These are phyloP conservation scores for Gambusia holbrooki DNA, from an alignment of 2,113 vertebrate species.

Conservation along the genomic window DNA sequence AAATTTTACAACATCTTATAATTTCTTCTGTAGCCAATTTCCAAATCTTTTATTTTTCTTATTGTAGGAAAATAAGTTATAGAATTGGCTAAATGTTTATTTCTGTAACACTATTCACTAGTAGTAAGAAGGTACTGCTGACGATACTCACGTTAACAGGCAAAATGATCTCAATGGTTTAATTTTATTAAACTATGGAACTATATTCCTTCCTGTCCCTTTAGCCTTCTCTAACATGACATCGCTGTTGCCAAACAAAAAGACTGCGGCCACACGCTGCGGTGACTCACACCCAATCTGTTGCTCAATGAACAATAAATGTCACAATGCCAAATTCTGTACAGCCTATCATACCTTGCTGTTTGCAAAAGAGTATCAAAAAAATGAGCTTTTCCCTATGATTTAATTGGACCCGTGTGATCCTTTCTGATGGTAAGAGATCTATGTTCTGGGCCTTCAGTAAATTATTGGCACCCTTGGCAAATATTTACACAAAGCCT, in stretches of 20 bases:
- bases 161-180: neutral
- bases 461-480: too few species aligned
- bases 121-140: too few species aligned
- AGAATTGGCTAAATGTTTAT: too few species aligned
- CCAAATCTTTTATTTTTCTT: too few species aligned
- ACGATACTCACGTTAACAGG: neutral
- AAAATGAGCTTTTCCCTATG: neutral
- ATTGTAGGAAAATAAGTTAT: too few species aligned
- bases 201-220: neutral
- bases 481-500: too few species aligned
- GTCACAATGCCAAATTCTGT: neutral
- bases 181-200: neutral
- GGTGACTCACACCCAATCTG: neutral
- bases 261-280: neutral
- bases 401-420: neutral
- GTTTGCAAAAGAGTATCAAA: neutral
- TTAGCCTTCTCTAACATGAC: neutral
- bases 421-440: neutral
- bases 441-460: too few species aligned
- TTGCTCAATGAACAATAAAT: neutral
- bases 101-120: too few species aligned
- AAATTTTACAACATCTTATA: too few species aligned
- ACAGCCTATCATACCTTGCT: neutral
- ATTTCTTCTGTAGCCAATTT: too few species aligned
- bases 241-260: neutral